Conservation (phyloP, 1,140 invertebrate genomes). For the Coptotermes formosanus region DNA sequence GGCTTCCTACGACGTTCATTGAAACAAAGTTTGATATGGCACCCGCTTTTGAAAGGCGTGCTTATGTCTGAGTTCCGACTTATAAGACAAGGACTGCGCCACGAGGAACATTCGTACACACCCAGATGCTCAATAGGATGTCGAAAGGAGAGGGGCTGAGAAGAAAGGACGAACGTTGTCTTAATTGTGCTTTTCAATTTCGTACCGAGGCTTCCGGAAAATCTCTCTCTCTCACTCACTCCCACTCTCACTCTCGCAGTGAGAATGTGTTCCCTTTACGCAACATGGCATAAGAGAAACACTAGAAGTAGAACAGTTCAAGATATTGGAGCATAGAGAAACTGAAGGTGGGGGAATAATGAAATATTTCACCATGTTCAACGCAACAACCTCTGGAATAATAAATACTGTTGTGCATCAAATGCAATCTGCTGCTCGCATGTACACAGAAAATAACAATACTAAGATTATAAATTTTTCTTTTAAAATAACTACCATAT, state of each 20-base stretch:
- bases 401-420: too few relatives aligned
- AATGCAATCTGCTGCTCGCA: too few relatives aligned
- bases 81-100: neutral
- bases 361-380: neutral
- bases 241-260: neutral
- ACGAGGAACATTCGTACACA: neutral
- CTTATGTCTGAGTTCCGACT: neutral
- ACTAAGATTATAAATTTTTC: too few relatives aligned
- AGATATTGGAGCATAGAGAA: neutral
- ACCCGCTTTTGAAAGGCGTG: neutral
- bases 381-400: too few relatives aligned
- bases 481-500: too few relatives aligned
- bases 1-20: too few relatives aligned
- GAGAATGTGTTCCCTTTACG: neutral
- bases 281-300: neutral
- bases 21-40: too few relatives aligned
- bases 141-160: neutral
- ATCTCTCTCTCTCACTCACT: conserved; percentile 3
- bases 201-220: neutral
- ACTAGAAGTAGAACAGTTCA: neutral
- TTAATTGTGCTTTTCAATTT: conserved; percentile 31
- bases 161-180: neutral
- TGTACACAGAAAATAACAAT: too few relatives aligned
- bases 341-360: neutral
- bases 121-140: neutral